Evolutionary conservation across 2,797 vertebrate genomes (phyloP), one percentile per base, ranked within the genome.

Genomic region (Alauda arvensis): DNA sequence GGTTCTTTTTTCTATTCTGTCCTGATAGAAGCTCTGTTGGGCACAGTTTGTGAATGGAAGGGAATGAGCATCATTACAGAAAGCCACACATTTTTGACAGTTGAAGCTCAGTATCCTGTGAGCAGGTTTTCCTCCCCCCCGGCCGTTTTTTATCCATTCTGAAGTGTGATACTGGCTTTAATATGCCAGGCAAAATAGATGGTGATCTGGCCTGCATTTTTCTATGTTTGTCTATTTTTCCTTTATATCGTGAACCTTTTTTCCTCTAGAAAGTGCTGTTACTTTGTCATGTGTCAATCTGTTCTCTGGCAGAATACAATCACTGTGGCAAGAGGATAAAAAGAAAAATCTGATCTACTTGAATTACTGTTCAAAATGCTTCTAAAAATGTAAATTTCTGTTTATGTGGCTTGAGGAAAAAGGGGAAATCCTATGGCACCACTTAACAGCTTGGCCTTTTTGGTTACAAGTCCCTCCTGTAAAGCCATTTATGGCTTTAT

Each of bases 371-470:
- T 91, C 29, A 69, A 42, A 93, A 68, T 82, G 39, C 48, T 88
- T 84, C 72, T 75, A 63, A 90, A 93, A 92, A 77, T 77, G 77
- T 55, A n/a, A 39, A 77, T 78, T 85, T 77, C 24, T 83, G 72
- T 82, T 84, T 46, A 33, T 42, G 70, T 87, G 74, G 37, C 65
- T 72, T 85, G 67, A 87, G 61, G 70, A 78, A 33, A 60, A 89
- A 85, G 46, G 23, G 83, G 42, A 52, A 79, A 69, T 93, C 85
- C 87, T 68, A 59, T 78, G 78, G 17, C 24, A 57, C n/a, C 79
- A 23, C n/a, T 80, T 89, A 78, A 51, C 42, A 85, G 17, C 53
- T 85, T 72, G 43, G 29, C 46, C 67, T 26, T 85, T 90, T 78
- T 81, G 43, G 28, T 45, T 67, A 7, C 4, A 61, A 77, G 78